Base-by-base conservation (phyloP, 2,888 invertebrate species). In the Lithophane socia region DNA sequence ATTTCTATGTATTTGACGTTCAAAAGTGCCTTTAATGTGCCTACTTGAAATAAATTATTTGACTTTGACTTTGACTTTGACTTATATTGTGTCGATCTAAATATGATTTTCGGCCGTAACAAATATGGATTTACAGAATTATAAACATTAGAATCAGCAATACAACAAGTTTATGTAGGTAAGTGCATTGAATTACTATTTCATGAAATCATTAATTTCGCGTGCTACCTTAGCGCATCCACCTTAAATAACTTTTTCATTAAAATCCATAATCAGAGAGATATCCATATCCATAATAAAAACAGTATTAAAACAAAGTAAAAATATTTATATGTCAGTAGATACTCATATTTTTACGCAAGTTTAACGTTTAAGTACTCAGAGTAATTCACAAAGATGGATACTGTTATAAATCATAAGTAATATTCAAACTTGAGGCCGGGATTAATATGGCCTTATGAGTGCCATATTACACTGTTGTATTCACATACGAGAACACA, bases 361-460 rank as follows among this genome's bases (percentile, higher is more conserved):
- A 54, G n/a, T 75, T 49, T n/a, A 58, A 69, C 52, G 29, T 52
- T n/a, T 47, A 18, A 47, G 18, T 76, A n/a, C 76, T 73, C 56
- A 52, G n/a, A 77, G 60, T 67, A 69, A 73, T 75, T 76, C 24
- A 75, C 61, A 73, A 67, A 86, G 80, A 82, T 76, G 66, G 29
- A 79, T 75, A 61, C 44, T 58, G 52, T 47, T 79, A n/a, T 79
- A 80, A 80, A 80, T 87, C 79, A 88, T 9, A 72, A 16, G 63
- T 77, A 58, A 73, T 77, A 68, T 75, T 75, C 70, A 52, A 88
- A 87, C 73, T 87, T 79, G 44, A 83, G 61, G 67, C 75, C 56
- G 67, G 78, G 79, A 89, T 87, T 89, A 87, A 87, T 87, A 67
- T 71, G 16, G 66, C 69, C 63, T 73, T 78, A 78, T 56, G 70